A percentile compares a stretch with the other conserved stretches of the same genome.
These are phyloP conservation scores for Synanthedon vespiformis DNA, from an alignment of 2,888 invertebrate genomes.

Conservation along the genomic window DNA sequence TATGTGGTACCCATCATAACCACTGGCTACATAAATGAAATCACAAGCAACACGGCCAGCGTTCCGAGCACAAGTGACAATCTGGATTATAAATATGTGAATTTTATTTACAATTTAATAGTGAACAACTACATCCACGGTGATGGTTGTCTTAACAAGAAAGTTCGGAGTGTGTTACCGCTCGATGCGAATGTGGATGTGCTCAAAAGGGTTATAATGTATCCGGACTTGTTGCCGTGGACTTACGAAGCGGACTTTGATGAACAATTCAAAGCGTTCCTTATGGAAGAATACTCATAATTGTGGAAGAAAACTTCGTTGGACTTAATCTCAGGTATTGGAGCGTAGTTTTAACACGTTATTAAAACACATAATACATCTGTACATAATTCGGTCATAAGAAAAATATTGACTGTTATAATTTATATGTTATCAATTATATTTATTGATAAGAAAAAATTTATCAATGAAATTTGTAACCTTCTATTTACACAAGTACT, in stretches of 20 bases:
- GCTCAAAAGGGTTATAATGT: constrained; percentile 39
- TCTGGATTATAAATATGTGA: constrained; percentile 59
- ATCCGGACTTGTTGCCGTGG: constrained; percentile 61
- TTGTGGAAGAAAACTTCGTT: neutral
- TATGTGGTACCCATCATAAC: constrained; percentile 69
- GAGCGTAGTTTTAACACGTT: too few relatives aligned
- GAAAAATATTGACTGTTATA: too few relatives aligned
- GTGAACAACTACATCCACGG: constrained; percentile 57
- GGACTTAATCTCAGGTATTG: too few relatives aligned
- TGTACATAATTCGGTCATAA: too few relatives aligned
- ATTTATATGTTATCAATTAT: too few relatives aligned
- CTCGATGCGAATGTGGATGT: constrained; percentile 39
- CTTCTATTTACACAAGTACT: too few relatives aligned
- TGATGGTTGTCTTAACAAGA: constrained; percentile 56
- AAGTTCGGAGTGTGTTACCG: constrained; percentile 60
- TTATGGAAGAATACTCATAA: neutral
- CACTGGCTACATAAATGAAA: constrained; percentile 56
- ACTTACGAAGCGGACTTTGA: constrained; percentile 57
- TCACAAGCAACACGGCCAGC: constrained; percentile 38
- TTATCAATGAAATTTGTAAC: too few relatives aligned
- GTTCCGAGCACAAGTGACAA: constrained; percentile 50
- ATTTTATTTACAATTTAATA: constrained; percentile 59
- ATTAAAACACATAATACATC: too few relatives aligned
- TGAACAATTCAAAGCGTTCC: constrained; percentile 4
- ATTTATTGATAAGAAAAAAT: too few relatives aligned